A percentile compares a stretch with the other conserved stretches of the same genome.
phyloP scores from a whole-genome alignment of 2,797 vertebrate genomes.

The Petrocephalus sullivani region DNA sequence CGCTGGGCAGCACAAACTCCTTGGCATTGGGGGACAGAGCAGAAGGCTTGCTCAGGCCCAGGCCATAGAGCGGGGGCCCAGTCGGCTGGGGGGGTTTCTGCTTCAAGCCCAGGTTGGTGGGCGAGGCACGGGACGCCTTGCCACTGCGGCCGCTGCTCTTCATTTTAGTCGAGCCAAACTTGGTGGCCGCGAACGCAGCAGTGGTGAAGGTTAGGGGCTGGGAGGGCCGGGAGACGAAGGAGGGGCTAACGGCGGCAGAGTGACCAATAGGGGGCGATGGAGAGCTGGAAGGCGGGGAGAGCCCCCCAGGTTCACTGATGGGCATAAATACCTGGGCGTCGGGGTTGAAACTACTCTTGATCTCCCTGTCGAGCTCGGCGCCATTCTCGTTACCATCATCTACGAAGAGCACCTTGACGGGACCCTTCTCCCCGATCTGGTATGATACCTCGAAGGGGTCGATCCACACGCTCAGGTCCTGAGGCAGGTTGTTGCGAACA shows the following conservation, averaged over 20 bases:
- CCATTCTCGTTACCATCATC: slow-evolving; percentile 86
- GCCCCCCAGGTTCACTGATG: slow-evolving; percentile 76
- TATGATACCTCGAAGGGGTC: slow-evolving; percentile 97
- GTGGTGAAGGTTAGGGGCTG: slow-evolving; percentile 98
- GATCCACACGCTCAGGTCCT: slow-evolving; percentile 98
- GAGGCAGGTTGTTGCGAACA: slow-evolving; percentile 92
- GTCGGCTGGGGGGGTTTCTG: slow-evolving; percentile 95
- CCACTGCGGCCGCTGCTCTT: slow-evolving; percentile 82
- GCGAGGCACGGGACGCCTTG: slow-evolving; percentile 88
- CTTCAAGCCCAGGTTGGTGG: slow-evolving; percentile 92
- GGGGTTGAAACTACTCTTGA: slow-evolving; percentile 98
- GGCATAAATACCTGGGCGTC: slow-evolving; percentile 98
- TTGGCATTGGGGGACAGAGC: slow-evolving; percentile 94
- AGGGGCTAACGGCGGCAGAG: slow-evolving; percentile 91
- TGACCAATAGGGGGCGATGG: slow-evolving; percentile 92
- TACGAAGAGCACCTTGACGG: slow-evolving; percentile 93
- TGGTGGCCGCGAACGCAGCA: slow-evolving; percentile 95
- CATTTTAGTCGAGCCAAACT: slow-evolving; percentile 99
- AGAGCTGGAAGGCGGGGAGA: slow-evolving; percentile 86
- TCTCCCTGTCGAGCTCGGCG: slow-evolving; percentile 91
- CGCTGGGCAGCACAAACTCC: slow-evolving; percentile 92
- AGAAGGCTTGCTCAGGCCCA: slow-evolving; percentile 86
- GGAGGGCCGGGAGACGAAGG: slow-evolving; percentile 88
- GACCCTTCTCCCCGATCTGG: slow-evolving; percentile 96
- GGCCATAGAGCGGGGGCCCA: slow-evolving; percentile 90